Evolutionary conservation across 2,113 vertebrate species (phyloP), one percentile per base, ranked within the genome.

Genomic region (Arenaria interpres): DNA sequence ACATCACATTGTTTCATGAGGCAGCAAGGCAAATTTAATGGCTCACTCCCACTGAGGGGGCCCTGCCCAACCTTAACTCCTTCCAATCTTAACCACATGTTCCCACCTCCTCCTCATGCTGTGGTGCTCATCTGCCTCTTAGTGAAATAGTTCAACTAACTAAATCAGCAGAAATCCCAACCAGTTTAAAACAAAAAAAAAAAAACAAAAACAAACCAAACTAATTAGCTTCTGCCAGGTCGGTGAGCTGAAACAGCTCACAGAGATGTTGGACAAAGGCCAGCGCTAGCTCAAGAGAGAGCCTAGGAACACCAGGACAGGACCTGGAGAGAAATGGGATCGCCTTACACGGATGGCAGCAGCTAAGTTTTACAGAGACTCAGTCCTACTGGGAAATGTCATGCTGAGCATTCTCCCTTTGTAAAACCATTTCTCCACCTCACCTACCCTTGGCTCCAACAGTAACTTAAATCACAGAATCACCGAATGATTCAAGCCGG

Each of bases 131-230:
- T 89, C 89, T 88, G 91, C 67, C 71, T 95, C 54, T 57, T 7
- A 32, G 37, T 60, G 33, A 94, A 88, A 85, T 33, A 78, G 46
- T 63, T 94, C 46, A 67, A 83, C 56, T 83, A 92, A 85, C 71
- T 79, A 75, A 90, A 92, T 73, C 51, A 94, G 75, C 75, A 88
- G 60, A 88, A 95, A 92, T 46, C 21, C 37, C 37, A 82, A 62
- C 30, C 37, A 75, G 35, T 85, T 87, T 14, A 30, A 68, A 54
- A 54, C 27, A 51, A 51, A 72, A 84, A 64, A 64, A 10, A 46
- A 46, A 72, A 19, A 45, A 18, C 41, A 48, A 46, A 71, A 84
- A 41, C n/a, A 41, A 41, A 14, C 41, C 41, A 72, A 53, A 16
- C 21, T 77, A 28, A 82, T 62, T 57, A 75, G 43, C 14, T 82